Base-by-base conservation (phyloP, 2,888 invertebrate species). In the Pseudanteris insignis region DNA sequence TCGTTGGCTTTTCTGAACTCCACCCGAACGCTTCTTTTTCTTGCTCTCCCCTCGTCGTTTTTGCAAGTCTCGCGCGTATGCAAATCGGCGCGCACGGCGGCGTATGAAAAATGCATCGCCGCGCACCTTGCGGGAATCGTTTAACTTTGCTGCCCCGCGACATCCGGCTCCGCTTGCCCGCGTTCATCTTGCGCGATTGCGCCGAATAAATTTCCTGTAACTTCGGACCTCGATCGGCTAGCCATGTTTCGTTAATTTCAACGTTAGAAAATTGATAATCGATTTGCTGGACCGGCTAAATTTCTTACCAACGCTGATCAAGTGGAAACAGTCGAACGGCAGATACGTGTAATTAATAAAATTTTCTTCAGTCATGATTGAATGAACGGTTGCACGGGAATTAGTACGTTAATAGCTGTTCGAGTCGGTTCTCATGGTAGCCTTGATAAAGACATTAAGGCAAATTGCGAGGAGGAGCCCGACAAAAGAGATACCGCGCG, bases 401-500 rank as follows among this genome's bases (percentile, higher is more conserved):
- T 54, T 46, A 46, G 40, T 21, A 12, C 47, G 53, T 59, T 63
- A 63, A 59, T 55, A 55, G 50, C 63, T 54, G 54, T 50, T 34
- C 32, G 54, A 50, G 59, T 40, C 50, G 46, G 41, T 63, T 63
- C 63, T 54, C 58, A 44, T 54, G 57, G 57, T 59, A 50, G 67
- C 70, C 69, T 67, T 67, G 71, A 74, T 75, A 71, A 72, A 75
- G 75, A 75, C 75, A 74, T 75, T 74, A 74, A 67, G 65, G 64
- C 63, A 33, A n/a, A n/a, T 51, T 41, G 43, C 55, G 63, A 61
- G 41, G 36, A 53, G 29, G 47, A 30, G 44, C 24, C 54, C 54
- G 59, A 63, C 57, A 65, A 64, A 60, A 51, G 57, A 53, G 57
- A 62, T 53, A 37, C 9, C 67, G 64, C 68, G 73, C 71, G 73